A percentile compares a stretch with the other conserved stretches of the same genome.
Evolutionary conservation across 1,140 invertebrate species (phyloP).

Genomic region (Oryzaephilus surinamensis): DNA sequence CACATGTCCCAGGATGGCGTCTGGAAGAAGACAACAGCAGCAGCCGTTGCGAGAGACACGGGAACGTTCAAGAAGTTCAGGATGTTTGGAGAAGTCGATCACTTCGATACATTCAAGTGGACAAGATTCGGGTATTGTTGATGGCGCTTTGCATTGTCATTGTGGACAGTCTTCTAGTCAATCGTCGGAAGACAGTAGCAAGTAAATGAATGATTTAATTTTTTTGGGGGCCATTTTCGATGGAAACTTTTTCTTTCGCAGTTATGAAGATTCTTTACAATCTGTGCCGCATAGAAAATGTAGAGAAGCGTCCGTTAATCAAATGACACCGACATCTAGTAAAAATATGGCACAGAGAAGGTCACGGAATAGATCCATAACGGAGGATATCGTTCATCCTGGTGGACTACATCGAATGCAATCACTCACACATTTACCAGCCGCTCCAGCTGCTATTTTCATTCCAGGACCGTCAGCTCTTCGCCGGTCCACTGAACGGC

Average conservation of each 20-base stretch:
- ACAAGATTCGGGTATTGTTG: conserved; percentile 65
- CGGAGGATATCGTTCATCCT: conserved; percentile 17
- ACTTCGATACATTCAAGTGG: conserved; percentile 69
- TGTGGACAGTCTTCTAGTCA: conserved; percentile 56
- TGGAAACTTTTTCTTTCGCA: conserved; percentile 6
- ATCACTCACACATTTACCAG: conserved; percentile 12
- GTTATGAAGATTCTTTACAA: conserved; percentile 24
- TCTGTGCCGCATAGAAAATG: conserved; percentile 16
- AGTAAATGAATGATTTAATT: conserved; percentile 38
- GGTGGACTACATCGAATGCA: conserved; percentile 17
- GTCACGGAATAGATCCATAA: conserved; percentile 23
- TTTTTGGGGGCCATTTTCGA: background rate
- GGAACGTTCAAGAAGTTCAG: conserved; percentile 23
- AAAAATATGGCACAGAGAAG: conserved; percentile 9
- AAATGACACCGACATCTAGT: background rate
- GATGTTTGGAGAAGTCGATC: conserved; percentile 51
- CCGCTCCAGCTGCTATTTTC: conserved; percentile 16
- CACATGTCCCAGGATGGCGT: conserved; percentile 22
- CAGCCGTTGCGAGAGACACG: conserved; percentile 5
- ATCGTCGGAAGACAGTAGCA: conserved; percentile 57
- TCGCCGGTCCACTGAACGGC: conserved; percentile 18
- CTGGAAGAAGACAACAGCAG: conserved; percentile 1
- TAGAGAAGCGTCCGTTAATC: conserved; percentile 9
- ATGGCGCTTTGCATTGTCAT: conserved; percentile 44
- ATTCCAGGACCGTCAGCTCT: conserved; percentile 18